Percentiles rank a stretch among this genome's conserved stretches.
phyloP scores from a whole-genome alignment of 2,113 vertebrate species.

The Rhea americana region DNA sequence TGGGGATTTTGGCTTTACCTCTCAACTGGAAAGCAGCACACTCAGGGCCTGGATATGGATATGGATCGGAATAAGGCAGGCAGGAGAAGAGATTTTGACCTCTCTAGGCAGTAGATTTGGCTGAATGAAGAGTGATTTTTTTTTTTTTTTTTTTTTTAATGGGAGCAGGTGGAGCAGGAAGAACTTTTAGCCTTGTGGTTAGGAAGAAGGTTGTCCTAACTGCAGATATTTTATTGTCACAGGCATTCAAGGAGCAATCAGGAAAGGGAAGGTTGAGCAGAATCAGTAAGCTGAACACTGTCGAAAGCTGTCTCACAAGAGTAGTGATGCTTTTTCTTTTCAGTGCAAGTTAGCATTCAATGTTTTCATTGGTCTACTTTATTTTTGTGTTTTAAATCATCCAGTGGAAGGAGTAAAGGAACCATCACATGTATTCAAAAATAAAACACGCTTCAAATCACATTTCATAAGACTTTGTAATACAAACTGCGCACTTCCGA shows the following conservation, averaged over 20 bases:
- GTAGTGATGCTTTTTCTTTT: slow-evolving; percentile 17
- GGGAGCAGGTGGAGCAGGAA: slow-evolving; percentile 50
- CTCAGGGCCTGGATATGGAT: slow-evolving; percentile 31
- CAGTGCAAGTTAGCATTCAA: slow-evolving; percentile 21
- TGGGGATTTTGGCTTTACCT: slow-evolving; percentile 50
- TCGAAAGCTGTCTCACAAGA: slow-evolving; percentile 29
- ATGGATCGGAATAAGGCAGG: slow-evolving; percentile 57
- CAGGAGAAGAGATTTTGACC: slow-evolving; percentile 52
- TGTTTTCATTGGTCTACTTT: slow-evolving; percentile 49
- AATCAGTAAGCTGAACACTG: slow-evolving; percentile 30
- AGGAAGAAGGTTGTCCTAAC: slow-evolving; percentile 57
- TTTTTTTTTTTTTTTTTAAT: background rate
- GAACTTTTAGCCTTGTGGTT: slow-evolving; percentile 17
- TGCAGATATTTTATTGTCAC: slow-evolving; percentile 48
- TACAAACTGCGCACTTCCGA: background rate
- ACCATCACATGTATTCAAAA: slow-evolving; percentile 6
- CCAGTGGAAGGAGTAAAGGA: slow-evolving; percentile 25
- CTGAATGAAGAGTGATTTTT: slow-evolving; percentile 17
- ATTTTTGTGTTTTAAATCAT: slow-evolving; percentile 24
- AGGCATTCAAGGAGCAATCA: slow-evolving; percentile 42
- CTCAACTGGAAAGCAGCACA: slow-evolving; percentile 23
- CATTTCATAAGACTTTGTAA: slow-evolving; percentile 18
- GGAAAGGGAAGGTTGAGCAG: slow-evolving; percentile 36
- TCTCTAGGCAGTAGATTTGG: slow-evolving; percentile 27
- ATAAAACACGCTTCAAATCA: background rate